Conservation (phyloP, 2,888 invertebrate species). For the Chrysolina oricalcia region DNA sequence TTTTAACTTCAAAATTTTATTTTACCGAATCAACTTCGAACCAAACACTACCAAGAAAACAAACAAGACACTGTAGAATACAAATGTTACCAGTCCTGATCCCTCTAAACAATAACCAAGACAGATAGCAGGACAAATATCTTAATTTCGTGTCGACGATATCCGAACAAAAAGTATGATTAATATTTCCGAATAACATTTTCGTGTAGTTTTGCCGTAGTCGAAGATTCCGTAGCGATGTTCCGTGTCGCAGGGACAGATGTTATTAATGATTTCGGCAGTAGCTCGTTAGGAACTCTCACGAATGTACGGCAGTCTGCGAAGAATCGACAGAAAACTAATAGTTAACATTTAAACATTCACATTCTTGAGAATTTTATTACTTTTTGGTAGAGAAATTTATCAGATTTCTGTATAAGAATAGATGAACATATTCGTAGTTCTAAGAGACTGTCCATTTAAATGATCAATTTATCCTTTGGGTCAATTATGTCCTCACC, state of each 20-base stretch:
- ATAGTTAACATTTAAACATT: conserved; percentile 6
- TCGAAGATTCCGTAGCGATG: conserved; percentile 50
- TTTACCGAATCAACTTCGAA: too few species aligned
- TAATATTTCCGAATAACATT: conserved; percentile 57
- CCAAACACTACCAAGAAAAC: too few species aligned
- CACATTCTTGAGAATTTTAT: background rate
- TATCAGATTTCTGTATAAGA: too few species aligned
- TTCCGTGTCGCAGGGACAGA: conserved; percentile 52
- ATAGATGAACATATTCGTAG: too few species aligned
- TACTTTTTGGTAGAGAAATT: background rate
- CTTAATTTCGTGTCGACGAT: conserved; percentile 31
- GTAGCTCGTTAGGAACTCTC: conserved; percentile 33
- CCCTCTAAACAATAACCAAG: background rate
- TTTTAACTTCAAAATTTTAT: too few species aligned
- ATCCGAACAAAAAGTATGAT: conserved; percentile 59
- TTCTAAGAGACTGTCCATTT: too few species aligned
- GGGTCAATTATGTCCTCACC: too few species aligned
- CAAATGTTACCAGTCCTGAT: too few species aligned
- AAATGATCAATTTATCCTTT: too few species aligned
- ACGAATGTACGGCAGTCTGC: conserved; percentile 23
- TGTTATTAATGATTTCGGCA: conserved; percentile 58
- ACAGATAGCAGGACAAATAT: conserved; percentile 27
- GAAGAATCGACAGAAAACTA: conserved; percentile 6
- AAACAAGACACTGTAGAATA: too few species aligned
- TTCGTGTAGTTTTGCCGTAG: conserved; percentile 56